Conservation (phyloP, 2,113 vertebrate species). For the Mionectes macconnelli region DNA sequence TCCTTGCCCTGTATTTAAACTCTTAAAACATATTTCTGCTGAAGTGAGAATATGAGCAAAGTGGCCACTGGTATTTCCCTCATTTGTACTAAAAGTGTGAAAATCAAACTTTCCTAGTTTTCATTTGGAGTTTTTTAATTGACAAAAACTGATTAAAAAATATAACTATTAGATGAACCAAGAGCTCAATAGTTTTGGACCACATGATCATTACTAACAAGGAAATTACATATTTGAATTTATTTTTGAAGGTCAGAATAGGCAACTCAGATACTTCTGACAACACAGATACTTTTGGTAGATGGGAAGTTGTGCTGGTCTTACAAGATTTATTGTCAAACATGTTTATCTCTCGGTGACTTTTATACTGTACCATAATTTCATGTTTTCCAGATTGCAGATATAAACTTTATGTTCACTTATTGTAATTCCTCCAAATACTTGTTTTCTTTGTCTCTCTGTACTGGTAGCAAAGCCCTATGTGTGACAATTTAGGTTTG, state of each 20-base stretch:
- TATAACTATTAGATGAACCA: background rate
- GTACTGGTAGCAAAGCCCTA: background rate
- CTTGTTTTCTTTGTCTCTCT: background rate
- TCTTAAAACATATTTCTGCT: background rate
- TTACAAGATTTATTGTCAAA: background rate
- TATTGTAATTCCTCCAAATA: background rate
- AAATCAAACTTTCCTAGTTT: background rate
- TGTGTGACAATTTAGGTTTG: background rate
- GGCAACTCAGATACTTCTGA: background rate
- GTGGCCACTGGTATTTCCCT: background rate
- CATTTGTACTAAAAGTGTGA: background rate
- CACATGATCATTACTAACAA: background rate
- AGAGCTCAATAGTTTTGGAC: background rate
- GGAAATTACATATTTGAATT: background rate
- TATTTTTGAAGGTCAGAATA: background rate
- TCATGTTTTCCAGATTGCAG: background rate
- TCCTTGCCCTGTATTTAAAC: background rate
- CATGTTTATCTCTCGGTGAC: background rate
- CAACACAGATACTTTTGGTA: background rate
- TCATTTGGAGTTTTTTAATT: background rate
- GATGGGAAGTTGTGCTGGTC: background rate
- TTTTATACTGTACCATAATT: background rate
- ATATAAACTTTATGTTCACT: background rate
- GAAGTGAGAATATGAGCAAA: background rate
- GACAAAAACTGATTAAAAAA: background rate